Evolutionary conservation across 2,888 invertebrate genomes (phyloP).

Genomic region (Leptinotarsa tumamoca): DNA sequence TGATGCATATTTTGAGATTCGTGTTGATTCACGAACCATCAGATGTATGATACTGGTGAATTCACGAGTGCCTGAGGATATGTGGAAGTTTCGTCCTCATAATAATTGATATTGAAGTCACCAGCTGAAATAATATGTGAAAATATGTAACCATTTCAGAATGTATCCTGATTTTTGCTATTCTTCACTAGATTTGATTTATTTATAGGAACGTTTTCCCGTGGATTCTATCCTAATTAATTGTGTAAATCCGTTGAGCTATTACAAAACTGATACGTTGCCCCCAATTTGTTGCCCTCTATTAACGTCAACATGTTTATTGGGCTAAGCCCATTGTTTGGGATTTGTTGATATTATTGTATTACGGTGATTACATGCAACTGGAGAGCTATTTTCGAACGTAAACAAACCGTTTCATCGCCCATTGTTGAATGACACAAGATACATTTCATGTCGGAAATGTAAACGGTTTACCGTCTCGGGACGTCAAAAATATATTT

Average conservation of each 20-base stretch:
- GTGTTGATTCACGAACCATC: too few relatives aligned
- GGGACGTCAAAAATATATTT: background rate
- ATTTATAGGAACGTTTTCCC: background rate
- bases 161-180: background rate
- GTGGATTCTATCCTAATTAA: background rate
- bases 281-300: conserved; percentile 19
- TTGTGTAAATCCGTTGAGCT: conserved; percentile 5
- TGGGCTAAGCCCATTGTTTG: conserved; percentile 31
- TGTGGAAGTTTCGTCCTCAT: too few relatives aligned
- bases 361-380: conserved; percentile 33
- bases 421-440: conserved; percentile 29
- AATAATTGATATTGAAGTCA: too few relatives aligned
- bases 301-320: conserved; percentile 30
- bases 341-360: conserved; percentile 34
- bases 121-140: too few relatives aligned
- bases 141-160: background rate
- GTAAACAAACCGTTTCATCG: conserved; percentile 31
- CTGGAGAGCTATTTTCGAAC: conserved; percentile 33
- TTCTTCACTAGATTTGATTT: background rate
- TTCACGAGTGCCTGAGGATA: too few relatives aligned
- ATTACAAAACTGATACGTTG: conserved; percentile 10
- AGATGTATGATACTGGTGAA: too few relatives aligned
- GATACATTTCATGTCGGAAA: conserved; percentile 22
- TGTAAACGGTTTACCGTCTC: conserved; percentile 3
- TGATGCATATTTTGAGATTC: too few relatives aligned